These are phyloP conservation scores for Apteryx owenii DNA, from an alignment of 2,113 vertebrate genomes.

Conservation along the genomic window DNA sequence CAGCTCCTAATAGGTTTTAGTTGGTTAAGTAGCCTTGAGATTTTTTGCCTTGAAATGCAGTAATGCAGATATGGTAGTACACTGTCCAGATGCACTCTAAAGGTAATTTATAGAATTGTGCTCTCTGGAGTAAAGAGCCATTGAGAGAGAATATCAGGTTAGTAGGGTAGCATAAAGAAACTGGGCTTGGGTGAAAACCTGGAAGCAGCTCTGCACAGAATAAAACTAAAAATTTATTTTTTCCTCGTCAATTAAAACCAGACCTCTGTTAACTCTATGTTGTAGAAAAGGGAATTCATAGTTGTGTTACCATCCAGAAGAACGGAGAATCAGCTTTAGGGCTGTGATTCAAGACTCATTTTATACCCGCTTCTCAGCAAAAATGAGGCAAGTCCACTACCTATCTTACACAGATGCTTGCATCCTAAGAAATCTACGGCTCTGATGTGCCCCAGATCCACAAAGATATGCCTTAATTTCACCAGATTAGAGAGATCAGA, in stretches of 20 bases:
- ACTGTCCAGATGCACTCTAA: neutral
- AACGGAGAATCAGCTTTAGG: neutral
- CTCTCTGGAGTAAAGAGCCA: neutral
- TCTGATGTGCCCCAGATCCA: neutral
- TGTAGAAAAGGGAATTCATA: neutral
- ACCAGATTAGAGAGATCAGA: neutral
- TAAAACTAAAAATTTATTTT: neutral
- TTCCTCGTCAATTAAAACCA: neutral
- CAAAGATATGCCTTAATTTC: neutral
- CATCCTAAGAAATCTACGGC: neutral
- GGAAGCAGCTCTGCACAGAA: neutral
- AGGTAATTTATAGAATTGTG: neutral
- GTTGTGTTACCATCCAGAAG: fast-evolving
- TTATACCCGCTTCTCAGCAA: too few species aligned
- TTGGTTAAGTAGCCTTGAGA: constrained; percentile 1
- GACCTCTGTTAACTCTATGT: fast-evolving
- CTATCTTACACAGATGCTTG: neutral
- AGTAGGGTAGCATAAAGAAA: neutral
- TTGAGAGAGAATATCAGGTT: neutral
- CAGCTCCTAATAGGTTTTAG: constrained; percentile 17
- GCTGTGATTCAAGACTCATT: neutral
- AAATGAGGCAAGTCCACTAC: neutral
- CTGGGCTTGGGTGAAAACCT: neutral
- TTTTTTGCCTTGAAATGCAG: neutral
- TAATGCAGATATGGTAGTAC: neutral